A percentile compares a stretch with the other conserved stretches of the same genome.
These are phyloP conservation scores for Dicranocentrus wangi DNA, from an alignment of 2,888 invertebrate genomes.

Conservation along the genomic window DNA sequence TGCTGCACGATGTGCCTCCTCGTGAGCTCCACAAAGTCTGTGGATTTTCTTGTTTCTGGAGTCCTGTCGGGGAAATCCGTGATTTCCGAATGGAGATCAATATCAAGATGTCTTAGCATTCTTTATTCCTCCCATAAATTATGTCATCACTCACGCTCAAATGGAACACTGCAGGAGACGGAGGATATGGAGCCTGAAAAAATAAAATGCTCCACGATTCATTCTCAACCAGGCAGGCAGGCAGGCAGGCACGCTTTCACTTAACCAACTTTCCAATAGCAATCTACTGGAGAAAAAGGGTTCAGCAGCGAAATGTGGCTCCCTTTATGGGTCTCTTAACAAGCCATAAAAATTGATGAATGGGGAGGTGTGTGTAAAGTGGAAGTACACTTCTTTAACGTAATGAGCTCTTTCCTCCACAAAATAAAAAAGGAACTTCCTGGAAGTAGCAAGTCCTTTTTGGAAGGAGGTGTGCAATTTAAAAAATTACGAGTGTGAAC, in stretches of 20 bases:
- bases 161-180: not conserved
- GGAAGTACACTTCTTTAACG: not conserved
- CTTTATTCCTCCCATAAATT: conserved; percentile 41
- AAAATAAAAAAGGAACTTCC: too few relatives aligned
- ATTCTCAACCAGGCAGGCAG: too few relatives aligned
- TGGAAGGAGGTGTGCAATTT: too few relatives aligned
- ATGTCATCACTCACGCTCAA: conserved; percentile 53
- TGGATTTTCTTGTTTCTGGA: not conserved
- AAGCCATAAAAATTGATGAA: conserved; percentile 55
- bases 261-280: too few relatives aligned
- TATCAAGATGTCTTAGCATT: conserved; percentile 23
- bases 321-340: conserved; percentile 18
- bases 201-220: too few relatives aligned
- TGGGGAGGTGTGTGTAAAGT: conserved; percentile 9
- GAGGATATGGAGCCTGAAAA: not conserved
- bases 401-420: too few relatives aligned
- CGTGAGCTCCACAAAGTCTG: not conserved
- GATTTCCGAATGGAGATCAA: conserved; percentile 66
- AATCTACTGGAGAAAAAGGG: too few relatives aligned
- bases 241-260: too few relatives aligned
- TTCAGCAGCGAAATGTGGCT: not conserved
- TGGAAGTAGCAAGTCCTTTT: too few relatives aligned
- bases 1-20: not conserved
- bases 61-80: conserved; percentile 61
- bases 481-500: too few relatives aligned